phyloP scores from a whole-genome alignment of 2,888 invertebrate species.

The Orthosia incerta region DNA sequence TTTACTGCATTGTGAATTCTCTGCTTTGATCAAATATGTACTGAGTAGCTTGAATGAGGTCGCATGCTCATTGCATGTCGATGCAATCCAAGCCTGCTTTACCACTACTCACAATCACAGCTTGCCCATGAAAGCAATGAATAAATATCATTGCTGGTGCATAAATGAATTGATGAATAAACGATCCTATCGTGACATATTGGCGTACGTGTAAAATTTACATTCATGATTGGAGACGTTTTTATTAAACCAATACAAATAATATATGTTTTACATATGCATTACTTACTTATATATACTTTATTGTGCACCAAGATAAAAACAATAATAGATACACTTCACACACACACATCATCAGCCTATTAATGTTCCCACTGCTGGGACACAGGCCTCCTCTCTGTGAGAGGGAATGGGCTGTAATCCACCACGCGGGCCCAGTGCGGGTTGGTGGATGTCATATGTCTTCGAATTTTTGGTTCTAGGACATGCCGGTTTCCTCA shows the following conservation, averaged over 20 bases:
- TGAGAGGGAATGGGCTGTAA: too few relatives aligned
- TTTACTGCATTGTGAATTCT: conserved; percentile 54
- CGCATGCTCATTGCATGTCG: conserved; percentile 55
- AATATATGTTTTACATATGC: conserved; percentile 12
- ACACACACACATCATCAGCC: too few relatives aligned
- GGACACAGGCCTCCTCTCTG: too few relatives aligned
- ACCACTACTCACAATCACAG: conserved; percentile 2
- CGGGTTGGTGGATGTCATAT: too few relatives aligned
- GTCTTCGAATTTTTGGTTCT: too few relatives aligned
- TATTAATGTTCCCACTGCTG: too few relatives aligned
- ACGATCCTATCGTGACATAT: conserved; percentile 57
- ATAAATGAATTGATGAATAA: conserved; percentile 61
- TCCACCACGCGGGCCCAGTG: too few relatives aligned
- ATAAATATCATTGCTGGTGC: conserved; percentile 50
- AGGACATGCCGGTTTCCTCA: too few relatives aligned
- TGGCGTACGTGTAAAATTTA: conserved; percentile 63
- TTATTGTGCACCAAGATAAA: too few relatives aligned
- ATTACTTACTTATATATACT: too few relatives aligned
- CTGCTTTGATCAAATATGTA: conserved; percentile 56
- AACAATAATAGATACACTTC: too few relatives aligned
- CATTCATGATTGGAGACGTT: conserved; percentile 69
- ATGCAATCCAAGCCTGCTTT: conserved; percentile 38
- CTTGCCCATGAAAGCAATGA: conserved; percentile 39
- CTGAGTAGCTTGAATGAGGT: conserved; percentile 56
- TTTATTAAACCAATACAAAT: conserved; percentile 42